phyloP scores from a whole-genome alignment of 37 sponge, comb jelly and placozoan genomes.

The Oscarella lobularis region DNA sequence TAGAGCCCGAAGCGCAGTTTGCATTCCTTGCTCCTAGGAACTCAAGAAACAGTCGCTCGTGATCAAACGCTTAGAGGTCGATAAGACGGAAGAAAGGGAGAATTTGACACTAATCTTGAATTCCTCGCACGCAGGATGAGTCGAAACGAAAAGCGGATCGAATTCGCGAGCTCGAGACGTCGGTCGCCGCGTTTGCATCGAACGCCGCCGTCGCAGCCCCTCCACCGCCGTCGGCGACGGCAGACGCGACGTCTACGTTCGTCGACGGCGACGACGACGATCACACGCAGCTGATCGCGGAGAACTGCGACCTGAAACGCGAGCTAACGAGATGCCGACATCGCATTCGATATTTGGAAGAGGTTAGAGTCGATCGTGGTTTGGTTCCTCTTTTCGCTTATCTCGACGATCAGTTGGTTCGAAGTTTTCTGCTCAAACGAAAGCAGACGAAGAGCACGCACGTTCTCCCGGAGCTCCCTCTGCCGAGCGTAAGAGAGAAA shows the following conservation, averaged over 20 bases:
- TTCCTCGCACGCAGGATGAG: no score
- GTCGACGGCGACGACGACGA: background rate
- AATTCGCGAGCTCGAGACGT: background rate
- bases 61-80: background rate
- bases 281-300: background rate
- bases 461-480: background rate
- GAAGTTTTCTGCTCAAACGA: background rate
- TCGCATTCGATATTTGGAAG: background rate
- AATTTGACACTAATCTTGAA: no score
- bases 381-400: background rate
- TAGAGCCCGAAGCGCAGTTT: no score
- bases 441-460: background rate
- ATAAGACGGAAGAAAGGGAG: no score
- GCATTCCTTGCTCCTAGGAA: no score
- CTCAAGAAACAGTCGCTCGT: no score
- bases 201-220: no score
- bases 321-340: background rate
- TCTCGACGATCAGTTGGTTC: background rate
- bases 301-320: background rate
- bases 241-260: background rate
- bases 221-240: no score
- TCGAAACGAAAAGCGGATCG: no score
- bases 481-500: background rate
- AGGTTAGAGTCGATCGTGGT: background rate
- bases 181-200: no score